Conservation (phyloP, 2,888 invertebrate genomes). For the Steinernema hermaphroditum region DNA sequence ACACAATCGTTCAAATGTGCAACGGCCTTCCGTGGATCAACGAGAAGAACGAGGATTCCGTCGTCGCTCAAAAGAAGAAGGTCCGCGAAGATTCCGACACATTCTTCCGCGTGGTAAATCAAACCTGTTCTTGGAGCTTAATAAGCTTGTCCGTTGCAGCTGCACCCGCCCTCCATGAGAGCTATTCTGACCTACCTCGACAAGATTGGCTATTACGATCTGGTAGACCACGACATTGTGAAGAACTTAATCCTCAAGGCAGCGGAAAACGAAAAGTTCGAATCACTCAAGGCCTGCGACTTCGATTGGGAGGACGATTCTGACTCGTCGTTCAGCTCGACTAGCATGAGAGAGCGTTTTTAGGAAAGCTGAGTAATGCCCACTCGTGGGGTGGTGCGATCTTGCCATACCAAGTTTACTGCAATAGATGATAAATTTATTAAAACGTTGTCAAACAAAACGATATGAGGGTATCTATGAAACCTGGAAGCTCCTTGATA, state of each 20-base stretch:
- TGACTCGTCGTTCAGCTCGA: background rate
- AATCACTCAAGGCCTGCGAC: background rate
- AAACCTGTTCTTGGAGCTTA: background rate
- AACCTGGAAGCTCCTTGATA: no score
- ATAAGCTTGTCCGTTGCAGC: background rate
- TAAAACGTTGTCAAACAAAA: no score
- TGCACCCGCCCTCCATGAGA: background rate
- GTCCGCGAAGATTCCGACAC: constrained; percentile 3
- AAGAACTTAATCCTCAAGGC: background rate
- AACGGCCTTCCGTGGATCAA: constrained; percentile 21
- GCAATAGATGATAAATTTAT: no score
- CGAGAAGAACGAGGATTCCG: background rate
- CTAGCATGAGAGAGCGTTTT: no score
- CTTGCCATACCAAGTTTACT: no score
- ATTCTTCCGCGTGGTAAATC: background rate
- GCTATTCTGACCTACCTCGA: constrained; percentile 12
- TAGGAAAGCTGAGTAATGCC: no score
- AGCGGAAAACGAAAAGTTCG: background rate
- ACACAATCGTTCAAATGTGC: constrained; percentile 21
- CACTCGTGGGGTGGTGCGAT: no score
- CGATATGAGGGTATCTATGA: no score
- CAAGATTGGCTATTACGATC: constrained; percentile 9
- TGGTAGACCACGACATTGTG: constrained; percentile 11
- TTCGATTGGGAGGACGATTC: background rate
- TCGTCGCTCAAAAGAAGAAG: constrained; percentile 2